Base-by-base conservation (phyloP, 2,797 vertebrate species). In the Dicrostonyx torquatus region DNA sequence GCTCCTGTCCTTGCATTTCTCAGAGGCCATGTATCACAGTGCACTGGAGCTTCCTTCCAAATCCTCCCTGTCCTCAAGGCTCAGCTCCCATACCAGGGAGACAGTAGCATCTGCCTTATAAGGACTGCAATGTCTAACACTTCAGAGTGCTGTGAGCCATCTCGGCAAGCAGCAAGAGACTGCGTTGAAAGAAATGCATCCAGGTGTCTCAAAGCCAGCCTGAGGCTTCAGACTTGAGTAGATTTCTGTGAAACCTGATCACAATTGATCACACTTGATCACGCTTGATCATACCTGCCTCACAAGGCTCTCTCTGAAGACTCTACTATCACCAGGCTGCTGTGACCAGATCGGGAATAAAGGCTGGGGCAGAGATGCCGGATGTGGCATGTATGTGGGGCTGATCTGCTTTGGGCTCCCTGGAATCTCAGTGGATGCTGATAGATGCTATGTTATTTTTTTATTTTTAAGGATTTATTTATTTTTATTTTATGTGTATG, bases 211-310 rank as follows among this genome's bases (percentile, higher is more conserved):
- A 31, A 90, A 58, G 80, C 80, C n/a, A 37, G 40, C 43, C n/a
- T 11, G 72, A 48, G 45, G 14, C 22, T 92, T 58, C 2, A 0
- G 12, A 50, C 92, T 87, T 95, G 45, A 94, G 3, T 26, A 2
- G 45, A 50, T 70, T 95, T 40, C 73, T 18, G n/a, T 88, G 89
- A 83, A 88, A 40, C 82, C 60, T 83, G 24, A 83, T 84, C 60
- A 6, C 14, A 12, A 55, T 55, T 14, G 50, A 50, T 50, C 50
- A 50, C 50, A 50, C 50, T 53, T 17, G 2, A 55, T 22, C 55
- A 58, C 18, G 37, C 79, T 62, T 80, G 22, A 80, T 84, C 60
- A 6, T 12, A 13, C 26, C 4, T 87, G 62, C 50, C 92, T 84
- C 17, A n/a, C 48, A 31, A 58, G 70, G 40, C 6, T 60, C 6